Evolutionary conservation across 2,888 invertebrate genomes (phyloP), one percentile per base, ranked within the genome.

Genomic region (Sinotaia quadrata): DNA sequence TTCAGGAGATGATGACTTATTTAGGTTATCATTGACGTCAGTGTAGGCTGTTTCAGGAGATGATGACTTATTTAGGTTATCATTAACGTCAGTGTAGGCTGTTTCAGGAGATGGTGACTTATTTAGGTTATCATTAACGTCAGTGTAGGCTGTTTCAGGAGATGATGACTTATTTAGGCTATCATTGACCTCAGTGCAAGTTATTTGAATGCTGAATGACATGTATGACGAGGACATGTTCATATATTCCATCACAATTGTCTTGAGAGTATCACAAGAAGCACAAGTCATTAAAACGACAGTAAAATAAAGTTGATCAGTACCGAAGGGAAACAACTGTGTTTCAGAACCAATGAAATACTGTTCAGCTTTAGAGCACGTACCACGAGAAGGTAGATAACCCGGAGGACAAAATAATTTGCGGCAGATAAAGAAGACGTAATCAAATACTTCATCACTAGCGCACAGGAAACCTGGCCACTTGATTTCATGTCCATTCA

Each of bases 401-500:
- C 72, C 72, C 5, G 33, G 24, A 10, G 57, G 31, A n/a, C 72
- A 72, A 21, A 66, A 36, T 18, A 66, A 31, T 18, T 44, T 37
- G 27, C 51, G 56, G 29, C 72, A 72, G 4, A 60, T 41, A 1
- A 52, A 58, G 37, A 56, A 36, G 29, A 69, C 62, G 7, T 68
- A 60, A 47, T 72, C 67, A 36, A 68, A 72, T 1, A 72, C 72
- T 44, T 72, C 33, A 27, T 61, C 34, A 15, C 67, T 62, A 12
- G 29, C 44, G 51, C 72, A 72, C 18, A 57, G 24, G 24, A 62
- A 49, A 31, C 31, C 54, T n/a, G 63, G 54, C 31, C 24, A 18
- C 18, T 41, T 18, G 24, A 63, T 41, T 12, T n/a, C 18, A 3
- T n/a, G 27, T 10, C 63, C 63, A 33, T 63, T 37, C 0, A 63